Percentiles rank a stretch among this genome's conserved stretches.
These are phyloP conservation scores for Thaleichthys pacificus DNA, from an alignment of 2,797 vertebrate genomes.

Conservation along the genomic window DNA sequence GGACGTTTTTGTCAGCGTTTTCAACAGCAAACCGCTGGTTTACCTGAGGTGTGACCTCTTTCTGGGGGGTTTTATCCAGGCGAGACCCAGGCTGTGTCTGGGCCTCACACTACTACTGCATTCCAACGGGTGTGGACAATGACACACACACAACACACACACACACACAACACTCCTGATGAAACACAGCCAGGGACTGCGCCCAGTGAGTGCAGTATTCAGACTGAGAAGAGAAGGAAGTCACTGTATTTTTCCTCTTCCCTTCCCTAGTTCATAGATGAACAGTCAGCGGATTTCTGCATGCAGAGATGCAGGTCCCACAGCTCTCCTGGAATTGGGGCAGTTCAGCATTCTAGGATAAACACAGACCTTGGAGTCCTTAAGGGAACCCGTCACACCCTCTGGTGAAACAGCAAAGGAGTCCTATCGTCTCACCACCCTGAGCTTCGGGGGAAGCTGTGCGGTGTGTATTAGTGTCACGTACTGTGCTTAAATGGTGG, in stretches of 20 bases:
- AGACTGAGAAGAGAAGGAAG: not conserved
- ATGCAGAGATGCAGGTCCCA: conserved; percentile 34
- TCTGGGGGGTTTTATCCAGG: conserved; percentile 40
- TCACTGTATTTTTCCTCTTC: not conserved
- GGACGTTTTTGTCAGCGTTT: not conserved
- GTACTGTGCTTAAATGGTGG: no score
- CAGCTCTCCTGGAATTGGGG: conserved; percentile 37
- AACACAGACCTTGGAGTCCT: conserved; percentile 11
- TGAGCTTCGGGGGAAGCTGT: no score
- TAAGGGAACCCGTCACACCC: not conserved
- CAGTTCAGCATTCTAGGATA: conserved; percentile 14
- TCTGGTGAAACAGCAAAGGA: no score
- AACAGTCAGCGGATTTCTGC: conserved; percentile 49
- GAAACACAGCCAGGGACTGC: conserved; percentile 21
- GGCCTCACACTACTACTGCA: conserved; percentile 38
- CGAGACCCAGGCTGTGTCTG: conserved; percentile 35
- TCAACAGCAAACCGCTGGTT: not conserved
- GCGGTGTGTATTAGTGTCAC: no score
- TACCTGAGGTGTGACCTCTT: conserved; percentile 53
- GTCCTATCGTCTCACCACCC: no score
- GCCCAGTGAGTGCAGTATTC: not conserved
- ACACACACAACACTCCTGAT: conserved; percentile 24
- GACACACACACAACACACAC: conserved; percentile 1
- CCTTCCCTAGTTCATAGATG: not conserved
- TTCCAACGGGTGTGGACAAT: conserved; percentile 18